Evolutionary conservation across 1,140 invertebrate species (phyloP), one percentile per base, ranked within the genome.

Genomic region (Hyphantria cunea): DNA sequence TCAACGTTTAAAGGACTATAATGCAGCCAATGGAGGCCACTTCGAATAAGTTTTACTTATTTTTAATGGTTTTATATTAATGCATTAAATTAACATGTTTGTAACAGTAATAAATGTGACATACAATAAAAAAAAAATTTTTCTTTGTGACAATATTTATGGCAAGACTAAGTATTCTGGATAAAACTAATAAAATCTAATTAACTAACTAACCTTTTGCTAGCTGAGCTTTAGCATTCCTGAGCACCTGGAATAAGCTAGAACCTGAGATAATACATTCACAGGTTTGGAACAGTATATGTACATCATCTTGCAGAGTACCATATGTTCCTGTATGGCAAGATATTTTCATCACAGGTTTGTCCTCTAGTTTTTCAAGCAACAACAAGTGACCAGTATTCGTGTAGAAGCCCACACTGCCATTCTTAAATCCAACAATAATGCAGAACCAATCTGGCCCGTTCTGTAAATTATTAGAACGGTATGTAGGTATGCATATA

Each of bases 401-500:
- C 8, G 96, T 97, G 81, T 98, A 99, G 90, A 99, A 97, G 66
- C 95, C 92, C 33, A 99, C 91, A 91, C 93, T 94, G 32, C 98
- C 98, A 64, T 95, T 95, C 68, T 93, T 94, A 73, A 98, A 96
- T 14, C 98, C 98, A 61, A 98, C 93, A 64, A 95, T 93, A 65
- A 99, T 93, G 87, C 97, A 98, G 10, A 97, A 98, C 98, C 98
- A 99, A 84, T 99, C 98, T 44, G 95, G 94, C n/a, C 93, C 93
- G 76, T 94, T 94, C 92, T 93, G 69, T 65, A 81, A 89, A 61
- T 55, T 61, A 52, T 44, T 51, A 47, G 7, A 48, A 65, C 48
- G 51, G 12, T 54, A 56, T 42, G 41, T 31, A 48, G 9, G 11
- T 4, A 48, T 55, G 8, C 31, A 50, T 6, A 25, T 53, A 25